Conservation (phyloP, 2,797 vertebrate genomes). For the Falco concolor region DNA sequence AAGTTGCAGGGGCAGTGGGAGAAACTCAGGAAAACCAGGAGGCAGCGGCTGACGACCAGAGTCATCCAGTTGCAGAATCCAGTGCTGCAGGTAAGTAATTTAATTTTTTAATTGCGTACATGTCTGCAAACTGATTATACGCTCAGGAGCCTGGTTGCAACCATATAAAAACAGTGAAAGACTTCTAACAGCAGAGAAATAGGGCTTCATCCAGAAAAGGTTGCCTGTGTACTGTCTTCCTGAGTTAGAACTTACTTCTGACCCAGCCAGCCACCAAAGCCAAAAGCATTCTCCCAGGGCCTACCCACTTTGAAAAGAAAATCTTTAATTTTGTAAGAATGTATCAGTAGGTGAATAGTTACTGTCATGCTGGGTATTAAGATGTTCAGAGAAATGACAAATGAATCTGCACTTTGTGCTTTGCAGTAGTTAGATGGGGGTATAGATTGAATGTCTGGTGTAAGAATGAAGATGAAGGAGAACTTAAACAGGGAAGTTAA, state of each 20-base stretch:
- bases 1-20: not conserved
- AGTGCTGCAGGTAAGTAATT: constrained; percentile 7
- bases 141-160: not conserved
- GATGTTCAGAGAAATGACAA: not conserved
- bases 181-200: not conserved
- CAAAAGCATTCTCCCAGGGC: not conserved
- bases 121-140: not conserved
- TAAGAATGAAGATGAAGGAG: not conserved
- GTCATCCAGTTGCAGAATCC: not conserved
- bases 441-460: not conserved
- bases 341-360: not conserved
- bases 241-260: not conserved
- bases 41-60: not conserved
- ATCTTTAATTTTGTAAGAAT: not conserved
- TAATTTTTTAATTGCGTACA: not conserved
- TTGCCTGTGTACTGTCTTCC: not conserved
- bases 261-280: not conserved
- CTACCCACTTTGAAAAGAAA: not conserved
- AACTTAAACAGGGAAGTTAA: not conserved
- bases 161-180: not conserved
- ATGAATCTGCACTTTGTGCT: not conserved
- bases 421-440: not conserved
- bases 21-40: constrained; percentile 17
- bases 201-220: not conserved
- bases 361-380: not conserved